Evolutionary conservation across 1,140 invertebrate species (phyloP).

Genomic region (Drosophila elegans): DNA sequence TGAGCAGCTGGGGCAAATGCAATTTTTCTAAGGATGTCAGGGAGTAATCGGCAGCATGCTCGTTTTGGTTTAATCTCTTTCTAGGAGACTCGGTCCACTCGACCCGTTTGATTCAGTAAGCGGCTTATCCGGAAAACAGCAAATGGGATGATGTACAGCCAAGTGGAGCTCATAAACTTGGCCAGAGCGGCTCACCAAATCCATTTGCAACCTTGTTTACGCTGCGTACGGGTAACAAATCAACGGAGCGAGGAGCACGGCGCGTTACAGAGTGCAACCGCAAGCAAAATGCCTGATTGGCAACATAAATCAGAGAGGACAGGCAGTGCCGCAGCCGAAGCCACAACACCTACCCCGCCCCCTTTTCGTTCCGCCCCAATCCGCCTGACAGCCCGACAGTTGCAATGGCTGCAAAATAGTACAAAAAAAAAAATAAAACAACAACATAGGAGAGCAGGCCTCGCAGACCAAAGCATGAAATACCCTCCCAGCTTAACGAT

Average conservation of each 20-base stretch:
- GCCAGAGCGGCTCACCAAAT: slow-evolving; percentile 29
- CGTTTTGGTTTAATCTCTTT: slow-evolving; percentile 22
- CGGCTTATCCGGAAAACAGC: slow-evolving; percentile 34
- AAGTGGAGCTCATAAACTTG: slow-evolving; percentile 46
- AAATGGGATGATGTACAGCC: slow-evolving; percentile 41
- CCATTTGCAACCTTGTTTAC: slow-evolving; percentile 73
- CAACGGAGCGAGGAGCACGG: slow-evolving; percentile 41
- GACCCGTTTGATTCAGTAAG: slow-evolving; percentile 44
- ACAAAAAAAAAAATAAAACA: slow-evolving; percentile 20
- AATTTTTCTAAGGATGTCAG: slow-evolving; percentile 10
- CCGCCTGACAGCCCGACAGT: slow-evolving; percentile 26
- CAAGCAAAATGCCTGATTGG: slow-evolving; percentile 77
- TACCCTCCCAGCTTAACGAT: slow-evolving; percentile 13
- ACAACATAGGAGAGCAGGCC: neutral
- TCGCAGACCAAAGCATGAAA: neutral
- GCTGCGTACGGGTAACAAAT: slow-evolving; percentile 73
- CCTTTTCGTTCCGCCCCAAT: slow-evolving; percentile 12
- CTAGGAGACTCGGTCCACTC: slow-evolving; percentile 8
- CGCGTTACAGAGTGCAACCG: slow-evolving; percentile 37
- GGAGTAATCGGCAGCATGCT: slow-evolving; percentile 13
- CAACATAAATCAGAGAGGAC: slow-evolving; percentile 72
- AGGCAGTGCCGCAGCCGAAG: slow-evolving; percentile 39
- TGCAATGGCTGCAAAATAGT: slow-evolving; percentile 46
- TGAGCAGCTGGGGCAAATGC: slow-evolving; percentile 33
- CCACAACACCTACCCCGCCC: slow-evolving; percentile 24